Conservation (phyloP, 2,888 invertebrate genomes). For the Drosophila leonis region DNA sequence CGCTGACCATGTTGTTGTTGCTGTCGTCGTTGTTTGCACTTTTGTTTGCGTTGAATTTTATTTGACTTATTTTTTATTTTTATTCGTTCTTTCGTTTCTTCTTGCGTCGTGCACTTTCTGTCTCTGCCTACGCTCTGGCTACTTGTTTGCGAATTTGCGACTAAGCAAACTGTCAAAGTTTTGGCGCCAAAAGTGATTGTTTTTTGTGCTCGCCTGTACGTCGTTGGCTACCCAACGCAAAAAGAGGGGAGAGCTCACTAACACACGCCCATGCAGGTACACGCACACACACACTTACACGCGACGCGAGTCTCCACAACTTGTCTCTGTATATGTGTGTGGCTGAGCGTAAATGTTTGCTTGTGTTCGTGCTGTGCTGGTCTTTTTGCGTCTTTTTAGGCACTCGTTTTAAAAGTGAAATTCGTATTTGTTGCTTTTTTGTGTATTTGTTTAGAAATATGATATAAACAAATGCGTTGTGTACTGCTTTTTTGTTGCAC, state of each 20-base stretch:
- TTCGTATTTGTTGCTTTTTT: constrained; percentile 50
- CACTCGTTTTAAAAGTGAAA: constrained; percentile 64
- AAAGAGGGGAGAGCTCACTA: constrained; percentile 50
- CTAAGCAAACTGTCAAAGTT: constrained; percentile 76
- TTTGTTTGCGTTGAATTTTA: constrained; percentile 3
- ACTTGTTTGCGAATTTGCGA: constrained; percentile 67
- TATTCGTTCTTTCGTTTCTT: constrained; percentile 11
- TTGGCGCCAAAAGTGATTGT: constrained; percentile 81
- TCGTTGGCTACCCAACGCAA: constrained; percentile 12
- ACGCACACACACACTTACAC: constrained; percentile 26
- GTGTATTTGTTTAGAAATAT: constrained; percentile 66
- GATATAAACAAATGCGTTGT: constrained; percentile 67
- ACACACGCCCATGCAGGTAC: constrained; percentile 21
- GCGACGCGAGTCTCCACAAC: constrained; percentile 56
- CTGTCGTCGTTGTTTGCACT: constrained; percentile 25
- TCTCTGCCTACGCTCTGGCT: constrained; percentile 47
- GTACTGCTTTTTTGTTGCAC: constrained; percentile 34
- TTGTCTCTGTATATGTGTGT: constrained; percentile 19
- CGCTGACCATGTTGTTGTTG: constrained; percentile 68
- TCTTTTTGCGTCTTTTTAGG: constrained; percentile 43
- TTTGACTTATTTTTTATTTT: constrained; percentile 14
- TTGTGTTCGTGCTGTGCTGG: constrained; percentile 11
- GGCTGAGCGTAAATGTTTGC: constrained; percentile 32
- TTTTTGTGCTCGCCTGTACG: constrained; percentile 67
- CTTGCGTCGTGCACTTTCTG: constrained; percentile 50